These are phyloP conservation scores for Podabrus alpinus DNA, from an alignment of 2,888 invertebrate genomes.

Conservation along the genomic window DNA sequence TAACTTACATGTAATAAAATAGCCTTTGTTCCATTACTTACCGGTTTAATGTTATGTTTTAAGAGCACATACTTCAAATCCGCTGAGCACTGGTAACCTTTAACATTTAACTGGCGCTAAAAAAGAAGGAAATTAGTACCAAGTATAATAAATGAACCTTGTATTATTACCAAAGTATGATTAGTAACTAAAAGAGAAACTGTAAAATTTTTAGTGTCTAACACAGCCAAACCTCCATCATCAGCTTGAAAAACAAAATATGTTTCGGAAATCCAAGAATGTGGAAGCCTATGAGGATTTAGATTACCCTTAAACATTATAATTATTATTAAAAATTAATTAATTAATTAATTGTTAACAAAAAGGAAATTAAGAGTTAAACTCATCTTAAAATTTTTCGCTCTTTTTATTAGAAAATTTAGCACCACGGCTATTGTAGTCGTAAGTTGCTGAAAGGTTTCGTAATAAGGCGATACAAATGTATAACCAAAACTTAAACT, in stretches of 20 bases:
- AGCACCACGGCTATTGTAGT: background rate
- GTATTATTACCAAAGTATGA: conserved; percentile 75
- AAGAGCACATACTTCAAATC: conserved; percentile 87
- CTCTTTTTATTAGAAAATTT: background rate
- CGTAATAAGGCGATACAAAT: background rate
- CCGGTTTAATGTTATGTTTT: conserved; percentile 87
- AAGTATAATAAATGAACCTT: background rate
- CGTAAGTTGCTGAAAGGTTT: background rate
- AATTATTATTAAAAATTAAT: background rate
- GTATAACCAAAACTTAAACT: background rate
- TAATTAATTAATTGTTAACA: background rate
- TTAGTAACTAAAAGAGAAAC: conserved; percentile 82
- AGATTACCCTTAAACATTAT: conserved; percentile 47
- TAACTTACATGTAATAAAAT: background rate
- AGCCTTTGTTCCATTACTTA: conserved; percentile 56
- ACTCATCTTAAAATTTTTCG: background rate
- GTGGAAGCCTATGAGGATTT: conserved; percentile 63
- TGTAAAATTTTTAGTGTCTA: conserved; percentile 76
- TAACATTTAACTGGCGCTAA: conserved; percentile 85
- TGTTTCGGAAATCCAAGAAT: conserved; percentile 80
- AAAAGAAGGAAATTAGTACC: conserved; percentile 39
- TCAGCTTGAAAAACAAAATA: conserved; percentile 87
- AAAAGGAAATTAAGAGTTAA: background rate
- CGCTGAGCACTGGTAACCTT: conserved; percentile 83
- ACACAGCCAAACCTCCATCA: conserved; percentile 80